phyloP scores from a whole-genome alignment of 2,797 vertebrate species.

The Gorsachius magnificus region DNA sequence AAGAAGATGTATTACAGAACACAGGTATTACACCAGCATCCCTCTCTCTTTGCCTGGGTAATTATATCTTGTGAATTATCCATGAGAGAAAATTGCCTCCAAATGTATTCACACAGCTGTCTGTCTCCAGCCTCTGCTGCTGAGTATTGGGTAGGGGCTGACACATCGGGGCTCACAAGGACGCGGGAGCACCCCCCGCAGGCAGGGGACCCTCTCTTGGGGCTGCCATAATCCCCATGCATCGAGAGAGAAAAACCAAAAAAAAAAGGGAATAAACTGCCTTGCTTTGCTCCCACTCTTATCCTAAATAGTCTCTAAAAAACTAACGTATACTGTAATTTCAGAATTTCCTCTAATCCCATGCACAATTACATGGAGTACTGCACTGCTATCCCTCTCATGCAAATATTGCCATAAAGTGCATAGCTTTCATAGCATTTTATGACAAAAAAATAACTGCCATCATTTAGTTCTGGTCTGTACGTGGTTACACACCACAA shows the following conservation, averaged over 20 bases:
- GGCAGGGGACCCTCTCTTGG: neutral
- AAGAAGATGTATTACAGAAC: neutral
- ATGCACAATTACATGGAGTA: slow-evolving; percentile 13
- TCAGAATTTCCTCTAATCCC: slow-evolving; percentile 15
- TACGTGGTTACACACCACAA: neutral
- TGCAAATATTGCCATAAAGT: neutral
- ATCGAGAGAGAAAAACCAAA: neutral
- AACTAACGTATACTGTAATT: neutral
- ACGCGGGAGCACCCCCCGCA: neutral
- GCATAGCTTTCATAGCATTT: neutral
- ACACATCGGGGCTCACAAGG: neutral
- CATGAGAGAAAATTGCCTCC: slow-evolving; percentile 15
- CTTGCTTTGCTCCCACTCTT: neutral
- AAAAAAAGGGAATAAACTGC: neutral
- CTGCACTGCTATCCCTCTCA: neutral
- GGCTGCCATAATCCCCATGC: neutral
- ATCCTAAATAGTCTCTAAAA: neutral
- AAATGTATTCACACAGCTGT: neutral
- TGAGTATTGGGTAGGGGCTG: neutral
- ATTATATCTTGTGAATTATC: slow-evolving; percentile 37
- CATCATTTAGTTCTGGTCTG: neutral
- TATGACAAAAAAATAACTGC: slow-evolving; percentile 2
- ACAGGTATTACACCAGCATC: neutral
- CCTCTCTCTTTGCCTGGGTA: slow-evolving; percentile 13
- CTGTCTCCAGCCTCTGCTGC: neutral